Conservation (phyloP, 2,888 invertebrate species). For the Volucella inflata region DNA sequence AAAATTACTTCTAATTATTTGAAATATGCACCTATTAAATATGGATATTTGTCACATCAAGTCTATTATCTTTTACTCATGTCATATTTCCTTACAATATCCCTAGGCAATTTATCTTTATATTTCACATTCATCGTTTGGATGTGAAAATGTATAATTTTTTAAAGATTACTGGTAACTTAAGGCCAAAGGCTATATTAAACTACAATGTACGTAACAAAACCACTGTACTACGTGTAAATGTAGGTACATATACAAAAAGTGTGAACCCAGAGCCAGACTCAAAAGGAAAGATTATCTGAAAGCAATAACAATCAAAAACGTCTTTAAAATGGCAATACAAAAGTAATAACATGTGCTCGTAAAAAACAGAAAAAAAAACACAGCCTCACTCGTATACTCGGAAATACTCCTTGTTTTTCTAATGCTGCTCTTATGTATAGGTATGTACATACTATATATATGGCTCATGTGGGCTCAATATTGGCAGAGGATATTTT, state of each 20-base stretch:
- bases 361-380: slow-evolving; percentile 22
- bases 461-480: slow-evolving; percentile 34
- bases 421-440: slow-evolving; percentile 43
- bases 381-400: slow-evolving; percentile 5
- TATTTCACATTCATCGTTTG: not conserved
- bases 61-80: slow-evolving; percentile 35
- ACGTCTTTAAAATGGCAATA: slow-evolving; percentile 66
- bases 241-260: not conserved
- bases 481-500: slow-evolving; percentile 55
- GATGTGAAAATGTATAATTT: not conserved
- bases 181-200: not conserved
- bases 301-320: slow-evolving; percentile 71
- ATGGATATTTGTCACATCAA: slow-evolving; percentile 50
- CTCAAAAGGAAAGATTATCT: slow-evolving; percentile 54
- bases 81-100: slow-evolving; percentile 50
- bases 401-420: slow-evolving; percentile 44
- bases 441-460: too few relatives aligned
- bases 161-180: too few relatives aligned
- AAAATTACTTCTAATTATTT: too few relatives aligned
- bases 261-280: not conserved
- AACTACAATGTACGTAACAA: too few relatives aligned
- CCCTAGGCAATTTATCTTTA: slow-evolving; percentile 48
- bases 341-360: slow-evolving; percentile 64
- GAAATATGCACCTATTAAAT: too few relatives aligned
- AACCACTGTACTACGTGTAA: not conserved